Evolutionary conservation across 2,113 vertebrate species (phyloP), one percentile per base, ranked within the genome.

Genomic region (Phaethon lepturus): DNA sequence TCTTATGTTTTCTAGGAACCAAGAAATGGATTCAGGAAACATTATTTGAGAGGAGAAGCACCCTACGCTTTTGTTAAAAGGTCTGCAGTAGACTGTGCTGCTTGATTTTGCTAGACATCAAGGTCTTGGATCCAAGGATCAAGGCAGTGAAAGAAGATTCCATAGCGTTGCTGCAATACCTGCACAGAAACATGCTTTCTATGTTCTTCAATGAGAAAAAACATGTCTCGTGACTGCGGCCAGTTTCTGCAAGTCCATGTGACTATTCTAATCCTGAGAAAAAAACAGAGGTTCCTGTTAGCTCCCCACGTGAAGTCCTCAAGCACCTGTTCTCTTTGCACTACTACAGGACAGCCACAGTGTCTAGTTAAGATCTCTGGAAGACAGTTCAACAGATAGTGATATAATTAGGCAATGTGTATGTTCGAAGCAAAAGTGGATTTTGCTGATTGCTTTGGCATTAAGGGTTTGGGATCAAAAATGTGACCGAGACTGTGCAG

Each of bases 211-310:
- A 35, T 25, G 45, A 76, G 53, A 20, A 75, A 79, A 69, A 47
- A 17, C 4, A 6, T 5, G 1, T 22, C 4, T 7, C 1, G 2
- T 47, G 22, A 24, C 17, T 2, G 20, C 31, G 67, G 12, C 20
- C 4, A 0, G 1, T 35, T 92, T 64, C 62, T 80, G 47, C 59
- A 58, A 28, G 47, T 16, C 47, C n/a, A 7, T 29, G 58, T 55
- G 76, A 28, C 31, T n/a, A 7, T 58, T 78, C 23, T 47, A 47
- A 17, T 29, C 42, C 52, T 31, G 31, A 71, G 38, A n/a, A 45
- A 20, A 88, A 47, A 56, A 0, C 31, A 72, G 38, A 59, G 62
- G 40, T 25, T 92, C 14, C 29, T 49, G 25, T 82, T 73, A 40
- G 13, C 25, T 86, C 58, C 52, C 23, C 35, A 13, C 2, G 0